Evolutionary conservation across 2,113 vertebrate species (phyloP).

Genomic region (Triplophysa siluroides): DNA sequence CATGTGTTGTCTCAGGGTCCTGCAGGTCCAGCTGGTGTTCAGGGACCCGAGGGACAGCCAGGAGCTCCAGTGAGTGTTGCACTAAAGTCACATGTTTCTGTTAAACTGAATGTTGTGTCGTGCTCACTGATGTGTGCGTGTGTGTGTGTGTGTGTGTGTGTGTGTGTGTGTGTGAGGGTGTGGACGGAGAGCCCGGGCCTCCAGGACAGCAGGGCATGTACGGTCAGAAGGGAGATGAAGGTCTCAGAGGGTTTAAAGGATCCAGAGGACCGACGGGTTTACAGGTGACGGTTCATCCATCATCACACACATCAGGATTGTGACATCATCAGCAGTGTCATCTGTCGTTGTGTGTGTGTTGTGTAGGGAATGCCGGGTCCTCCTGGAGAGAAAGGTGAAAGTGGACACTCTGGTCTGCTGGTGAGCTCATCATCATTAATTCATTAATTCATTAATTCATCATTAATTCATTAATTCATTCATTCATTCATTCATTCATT

Average conservation of each 20-base stretch:
- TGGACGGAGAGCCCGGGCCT: slow-evolving; percentile 72
- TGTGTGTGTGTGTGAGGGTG: slow-evolving; percentile 68
- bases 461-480: no score
- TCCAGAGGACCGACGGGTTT: slow-evolving; percentile 73
- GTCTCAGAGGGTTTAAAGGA: slow-evolving; percentile 76
- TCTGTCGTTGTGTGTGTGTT: slow-evolving; percentile 39
- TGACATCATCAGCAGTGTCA: not conserved
- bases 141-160: slow-evolving; percentile 70
- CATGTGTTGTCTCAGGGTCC: slow-evolving; percentile 67
- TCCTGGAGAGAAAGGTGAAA: slow-evolving; percentile 76
- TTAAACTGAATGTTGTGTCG: not conserved
- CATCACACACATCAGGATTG: not conserved
- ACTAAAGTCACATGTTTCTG: not conserved
- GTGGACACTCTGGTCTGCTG: slow-evolving; percentile 71
- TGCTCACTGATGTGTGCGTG: slow-evolving; percentile 36
- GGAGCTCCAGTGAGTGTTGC: slow-evolving; percentile 72
- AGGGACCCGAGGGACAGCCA: slow-evolving; percentile 90
- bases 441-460: no score
- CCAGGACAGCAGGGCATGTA: slow-evolving; percentile 80
- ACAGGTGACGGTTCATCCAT: slow-evolving; percentile 64
- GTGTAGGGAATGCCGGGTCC: slow-evolving; percentile 76
- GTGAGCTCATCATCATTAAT: slow-evolving; percentile 56
- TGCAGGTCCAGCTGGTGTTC: slow-evolving; percentile 76
- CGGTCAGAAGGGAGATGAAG: slow-evolving; percentile 79
- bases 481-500: no score